A percentile compares a stretch with the other conserved stretches of the same genome.
These are phyloP conservation scores for Apotomis betuletana DNA, from an alignment of 2,888 invertebrate species.

Conservation along the genomic window DNA sequence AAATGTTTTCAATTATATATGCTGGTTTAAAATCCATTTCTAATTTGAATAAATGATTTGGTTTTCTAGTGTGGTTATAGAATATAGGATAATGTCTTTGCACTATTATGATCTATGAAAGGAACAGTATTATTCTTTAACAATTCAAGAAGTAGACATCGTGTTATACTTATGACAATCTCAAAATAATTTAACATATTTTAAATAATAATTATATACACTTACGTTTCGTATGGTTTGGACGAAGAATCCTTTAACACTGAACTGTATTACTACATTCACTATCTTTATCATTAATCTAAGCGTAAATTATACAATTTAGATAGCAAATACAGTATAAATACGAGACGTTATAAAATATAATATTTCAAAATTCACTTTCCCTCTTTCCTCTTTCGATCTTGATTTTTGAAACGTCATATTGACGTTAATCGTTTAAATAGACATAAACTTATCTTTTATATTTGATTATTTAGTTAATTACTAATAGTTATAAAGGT, in stretches of 20 bases:
- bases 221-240: slow-evolving; percentile 24
- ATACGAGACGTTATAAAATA: slow-evolving; percentile 13
- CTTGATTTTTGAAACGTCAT: slow-evolving; percentile 11
- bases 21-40: no score
- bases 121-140: no score
- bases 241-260: neutral
- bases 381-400: slow-evolving; percentile 16
- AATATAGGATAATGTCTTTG: no score
- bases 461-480: no score
- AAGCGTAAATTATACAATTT: neutral
- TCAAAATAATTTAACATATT: no score
- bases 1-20: no score
- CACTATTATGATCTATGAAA: no score
- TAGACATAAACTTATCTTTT: neutral
- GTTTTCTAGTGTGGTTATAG: no score
- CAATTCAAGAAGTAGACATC: no score
- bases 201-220: neutral
- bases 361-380: slow-evolving; percentile 18
- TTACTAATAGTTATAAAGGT: no score
- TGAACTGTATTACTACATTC: slow-evolving; percentile 6
- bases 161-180: no score
- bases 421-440: slow-evolving; percentile 1
- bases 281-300: slow-evolving; percentile 29
- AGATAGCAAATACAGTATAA: slow-evolving; percentile 15
- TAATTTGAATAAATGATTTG: no score